These are phyloP conservation scores for Ruditapes philippinarum DNA, from an alignment of 1,140 invertebrate species.

Conservation along the genomic window DNA sequence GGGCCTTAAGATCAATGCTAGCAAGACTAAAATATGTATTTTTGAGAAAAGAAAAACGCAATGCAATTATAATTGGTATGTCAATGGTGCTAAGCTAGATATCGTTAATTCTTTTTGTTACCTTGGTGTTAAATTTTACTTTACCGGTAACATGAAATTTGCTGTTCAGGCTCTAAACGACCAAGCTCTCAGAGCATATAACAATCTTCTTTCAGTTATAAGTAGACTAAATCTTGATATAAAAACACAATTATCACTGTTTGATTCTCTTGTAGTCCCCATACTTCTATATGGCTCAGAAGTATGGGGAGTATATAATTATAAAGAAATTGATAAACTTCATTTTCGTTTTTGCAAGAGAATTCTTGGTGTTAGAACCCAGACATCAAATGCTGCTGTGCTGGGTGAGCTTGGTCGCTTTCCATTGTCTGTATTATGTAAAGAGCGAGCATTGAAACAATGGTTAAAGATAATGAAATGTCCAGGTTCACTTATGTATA, in stretches of 20 bases:
- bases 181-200: too few species aligned
- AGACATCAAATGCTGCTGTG: slow-evolving; percentile 24
- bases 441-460: slow-evolving; percentile 34
- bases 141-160: slow-evolving; percentile 16
- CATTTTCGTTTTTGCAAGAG: slow-evolving; percentile 36
- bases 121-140: slow-evolving; percentile 15
- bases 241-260: slow-evolving; percentile 22
- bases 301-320: too few species aligned
- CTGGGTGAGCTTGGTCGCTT: slow-evolving; percentile 26
- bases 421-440: slow-evolving; percentile 34
- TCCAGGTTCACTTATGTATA: neutral
- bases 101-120: neutral
- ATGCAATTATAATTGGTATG: too few species aligned
- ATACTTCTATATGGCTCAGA: too few species aligned
- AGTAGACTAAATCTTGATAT: slow-evolving; percentile 12
- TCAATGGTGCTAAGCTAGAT: neutral
- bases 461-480: slow-evolving; percentile 15
- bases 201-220: slow-evolving; percentile 12
- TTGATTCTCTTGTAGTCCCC: slow-evolving; percentile 32
- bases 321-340: slow-evolving; percentile 41
- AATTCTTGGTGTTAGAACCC: slow-evolving; percentile 21
- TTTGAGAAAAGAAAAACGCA: too few species aligned
- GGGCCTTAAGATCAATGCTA: too few species aligned
- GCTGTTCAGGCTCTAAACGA: too few species aligned
- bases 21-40: too few species aligned